These are phyloP conservation scores for Hystrix brachyura DNA, from an alignment of 2,113 vertebrate species.

Conservation along the genomic window DNA sequence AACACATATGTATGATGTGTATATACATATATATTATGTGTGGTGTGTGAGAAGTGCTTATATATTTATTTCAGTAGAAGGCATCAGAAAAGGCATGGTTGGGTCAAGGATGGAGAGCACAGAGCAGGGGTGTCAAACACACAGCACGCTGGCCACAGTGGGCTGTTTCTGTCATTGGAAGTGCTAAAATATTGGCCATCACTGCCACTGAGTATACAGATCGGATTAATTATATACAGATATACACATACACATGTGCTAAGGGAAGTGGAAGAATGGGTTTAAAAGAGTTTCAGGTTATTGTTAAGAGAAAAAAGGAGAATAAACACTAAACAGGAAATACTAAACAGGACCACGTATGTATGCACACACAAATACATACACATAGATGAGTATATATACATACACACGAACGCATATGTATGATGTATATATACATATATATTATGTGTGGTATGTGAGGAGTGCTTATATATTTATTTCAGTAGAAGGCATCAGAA, in stretches of 20 bases:
- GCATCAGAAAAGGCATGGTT: not conserved
- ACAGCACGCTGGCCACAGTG: not conserved
- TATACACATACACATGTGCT: not conserved
- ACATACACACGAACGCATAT: not conserved
- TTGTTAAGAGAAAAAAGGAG: not conserved
- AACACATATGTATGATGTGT: too few relatives aligned
- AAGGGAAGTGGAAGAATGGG: not conserved
- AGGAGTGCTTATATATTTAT: not conserved
- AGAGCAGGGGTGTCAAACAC: not conserved
- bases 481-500: not conserved
- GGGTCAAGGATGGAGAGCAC: not conserved
- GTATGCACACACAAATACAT: not conserved
- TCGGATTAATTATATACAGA: not conserved
- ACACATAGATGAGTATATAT: not conserved
- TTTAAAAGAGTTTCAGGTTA: not conserved
- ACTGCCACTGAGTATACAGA: fast-evolving
- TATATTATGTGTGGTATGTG: not conserved
- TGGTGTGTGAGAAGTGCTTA: not conserved
- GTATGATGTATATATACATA: not conserved
- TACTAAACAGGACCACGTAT: not conserved
- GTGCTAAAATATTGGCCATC: not conserved
- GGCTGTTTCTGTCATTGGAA: not conserved
- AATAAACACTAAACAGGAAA: not conserved
- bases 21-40: not conserved
- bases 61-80: not conserved